Conservation (phyloP, 2,888 invertebrate genomes). For the Ecliptopera silaceata region DNA sequence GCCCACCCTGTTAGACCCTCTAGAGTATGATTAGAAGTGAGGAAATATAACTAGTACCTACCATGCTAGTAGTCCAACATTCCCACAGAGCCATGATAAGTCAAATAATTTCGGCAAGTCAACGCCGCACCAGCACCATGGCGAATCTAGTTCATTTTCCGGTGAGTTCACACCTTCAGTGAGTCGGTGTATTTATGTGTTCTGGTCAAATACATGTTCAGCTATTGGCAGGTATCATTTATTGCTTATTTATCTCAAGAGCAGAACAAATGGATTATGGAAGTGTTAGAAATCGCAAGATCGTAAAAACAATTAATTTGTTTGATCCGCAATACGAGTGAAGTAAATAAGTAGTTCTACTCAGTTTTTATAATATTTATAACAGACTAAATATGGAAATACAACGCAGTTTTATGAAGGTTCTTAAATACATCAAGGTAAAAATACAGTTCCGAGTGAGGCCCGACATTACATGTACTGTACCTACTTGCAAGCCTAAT, state of each 20-base stretch:
- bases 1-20: no score
- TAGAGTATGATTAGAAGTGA: no score
- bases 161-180: slow-evolving; percentile 22
- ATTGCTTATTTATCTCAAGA: no score
- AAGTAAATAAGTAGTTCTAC: no score
- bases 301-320: neutral
- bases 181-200: neutral
- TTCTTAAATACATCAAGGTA: no score
- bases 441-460: no score
- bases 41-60: no score
- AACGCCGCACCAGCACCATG: neutral
- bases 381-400: no score
- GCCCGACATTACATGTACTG: no score
- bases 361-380: no score
- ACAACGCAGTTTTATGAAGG: no score
- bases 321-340: neutral
- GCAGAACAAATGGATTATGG: neutral
- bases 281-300: neutral
- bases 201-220: neutral
- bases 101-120: slow-evolving; percentile 7
- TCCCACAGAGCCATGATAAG: neutral
- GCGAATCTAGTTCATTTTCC: slow-evolving; percentile 20
- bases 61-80: neutral
- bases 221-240: neutral
- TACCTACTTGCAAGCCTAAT: no score